A percentile compares a stretch with the other conserved stretches of the same genome.
Evolutionary conservation across 2,888 invertebrate species (phyloP).

Genomic region (Brachypalpus laphriformis): DNA sequence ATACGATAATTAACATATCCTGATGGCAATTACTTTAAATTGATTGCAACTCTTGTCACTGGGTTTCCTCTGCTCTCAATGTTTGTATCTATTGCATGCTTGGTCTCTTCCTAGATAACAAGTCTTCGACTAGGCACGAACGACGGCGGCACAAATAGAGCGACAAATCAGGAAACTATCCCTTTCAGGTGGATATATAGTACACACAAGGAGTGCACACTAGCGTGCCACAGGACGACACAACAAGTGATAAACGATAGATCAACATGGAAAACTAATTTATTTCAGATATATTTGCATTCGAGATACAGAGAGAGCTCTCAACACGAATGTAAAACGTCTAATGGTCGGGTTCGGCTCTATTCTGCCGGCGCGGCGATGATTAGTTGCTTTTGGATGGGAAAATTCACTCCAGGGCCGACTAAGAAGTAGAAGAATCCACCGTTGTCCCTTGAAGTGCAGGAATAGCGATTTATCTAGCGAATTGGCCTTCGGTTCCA

Average conservation of each 20-base stretch:
- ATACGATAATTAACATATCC: slow-evolving; percentile 71
- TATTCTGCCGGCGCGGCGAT: slow-evolving; percentile 26
- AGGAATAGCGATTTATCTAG: slow-evolving; percentile 65
- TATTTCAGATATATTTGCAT: slow-evolving; percentile 77
- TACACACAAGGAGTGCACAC: slow-evolving; percentile 15
- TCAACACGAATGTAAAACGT: slow-evolving; percentile 72
- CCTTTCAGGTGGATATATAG: slow-evolving; percentile 64
- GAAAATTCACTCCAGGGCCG: slow-evolving; percentile 5
- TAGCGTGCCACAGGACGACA: slow-evolving; percentile 73
- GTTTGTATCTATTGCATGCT: slow-evolving; percentile 55
- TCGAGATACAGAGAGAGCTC: slow-evolving; percentile 63
- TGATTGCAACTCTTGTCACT: slow-evolving; percentile 71
- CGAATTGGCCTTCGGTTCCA: slow-evolving; percentile 36
- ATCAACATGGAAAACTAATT: slow-evolving; percentile 82
- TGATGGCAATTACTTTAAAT: slow-evolving; percentile 74
- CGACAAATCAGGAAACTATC: slow-evolving; percentile 70
- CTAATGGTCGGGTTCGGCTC: slow-evolving; percentile 65
- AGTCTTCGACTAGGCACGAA: slow-evolving; percentile 21
- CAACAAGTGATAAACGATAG: slow-evolving; percentile 80
- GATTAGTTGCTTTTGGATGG: slow-evolving; percentile 51
- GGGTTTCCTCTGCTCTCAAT: slow-evolving; percentile 35
- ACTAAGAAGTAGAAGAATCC: slow-evolving; percentile 27
- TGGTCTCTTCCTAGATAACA: slow-evolving; percentile 62
- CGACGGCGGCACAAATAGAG: not conserved
- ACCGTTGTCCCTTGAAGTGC: slow-evolving; percentile 64